Evolutionary conservation across 1,140 invertebrate species (phyloP).

Genomic region (Penaeus chinensis): DNA sequence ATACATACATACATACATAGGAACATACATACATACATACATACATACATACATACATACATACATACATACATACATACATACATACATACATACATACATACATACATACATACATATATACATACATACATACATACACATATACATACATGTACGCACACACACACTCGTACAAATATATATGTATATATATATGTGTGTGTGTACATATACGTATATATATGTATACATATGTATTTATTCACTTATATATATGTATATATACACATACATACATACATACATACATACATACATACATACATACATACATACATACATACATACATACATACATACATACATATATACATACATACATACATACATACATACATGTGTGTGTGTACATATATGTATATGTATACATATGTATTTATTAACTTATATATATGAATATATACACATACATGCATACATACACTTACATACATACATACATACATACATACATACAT

Average conservation of each 20-base stretch:
- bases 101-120: background rate
- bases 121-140: conserved; percentile 3
- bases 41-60: background rate
- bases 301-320: background rate
- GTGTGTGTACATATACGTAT: background rate
- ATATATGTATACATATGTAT: conserved; percentile 11
- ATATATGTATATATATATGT: too few species aligned
- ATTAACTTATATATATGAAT: background rate
- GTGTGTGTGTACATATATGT: background rate
- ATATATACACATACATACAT: background rate
- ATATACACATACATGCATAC: background rate
- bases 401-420: background rate
- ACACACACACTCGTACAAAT: too few species aligned
- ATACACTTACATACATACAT: background rate
- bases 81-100: background rate
- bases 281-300: conserved; percentile 4
- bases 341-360: background rate
- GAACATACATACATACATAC: background rate
- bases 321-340: background rate
- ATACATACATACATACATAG: too few species aligned
- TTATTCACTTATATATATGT: background rate
- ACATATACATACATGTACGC: background rate
- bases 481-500: background rate
- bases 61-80: background rate
- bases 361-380: background rate